Base-by-base conservation (phyloP, 2,888 invertebrate genomes). In the Chymomyza caudatula region DNA sequence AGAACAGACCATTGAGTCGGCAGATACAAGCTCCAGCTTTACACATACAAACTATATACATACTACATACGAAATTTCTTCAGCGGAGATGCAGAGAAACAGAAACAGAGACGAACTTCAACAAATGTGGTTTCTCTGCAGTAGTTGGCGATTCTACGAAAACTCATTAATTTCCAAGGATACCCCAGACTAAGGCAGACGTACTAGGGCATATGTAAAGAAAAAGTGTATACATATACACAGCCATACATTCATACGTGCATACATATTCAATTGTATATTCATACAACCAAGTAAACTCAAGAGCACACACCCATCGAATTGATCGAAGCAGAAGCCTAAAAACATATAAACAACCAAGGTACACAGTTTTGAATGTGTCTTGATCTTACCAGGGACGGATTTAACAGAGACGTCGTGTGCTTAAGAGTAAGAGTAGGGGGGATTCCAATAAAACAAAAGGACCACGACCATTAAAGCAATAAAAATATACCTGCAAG, bases 161-260 rank as follows among this genome's bases (percentile, higher is more conserved):
- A 81, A 79, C 75, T 79, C 76, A 85, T 86, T 86, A 81, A 79
- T 77, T 86, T 77, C 74, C 75, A 85, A 81, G 76, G 76, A 80
- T 84, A 76, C 68, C 69, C 71, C 63, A 64, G 51, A 67, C 72
- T 49, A 61, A 44, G 53, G 57, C 61, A 69, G 43, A 60, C 62
- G 59, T 67, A 63, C 60, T 65, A 47, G 62, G 62, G 42, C 4
- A 53, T 20, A 53, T 44, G 44, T 44, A 57, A 63, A 57, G 17
- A n/a, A 47, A 59, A 13, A 37, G 49, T 55, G 22, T 51, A 17
- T 56, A 57, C 17, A 15, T 57, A 53, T 22, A 37, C 5, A 23
- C 49, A n/a, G n/a, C n/a, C n/a, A 42, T 43, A 22, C 55, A 17
- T 52, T 15, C 11, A 25, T 57, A 63, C 20, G 57, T 54, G 51